Conservation (phyloP, 2,797 vertebrate species). For the Cottoperca gobio region DNA sequence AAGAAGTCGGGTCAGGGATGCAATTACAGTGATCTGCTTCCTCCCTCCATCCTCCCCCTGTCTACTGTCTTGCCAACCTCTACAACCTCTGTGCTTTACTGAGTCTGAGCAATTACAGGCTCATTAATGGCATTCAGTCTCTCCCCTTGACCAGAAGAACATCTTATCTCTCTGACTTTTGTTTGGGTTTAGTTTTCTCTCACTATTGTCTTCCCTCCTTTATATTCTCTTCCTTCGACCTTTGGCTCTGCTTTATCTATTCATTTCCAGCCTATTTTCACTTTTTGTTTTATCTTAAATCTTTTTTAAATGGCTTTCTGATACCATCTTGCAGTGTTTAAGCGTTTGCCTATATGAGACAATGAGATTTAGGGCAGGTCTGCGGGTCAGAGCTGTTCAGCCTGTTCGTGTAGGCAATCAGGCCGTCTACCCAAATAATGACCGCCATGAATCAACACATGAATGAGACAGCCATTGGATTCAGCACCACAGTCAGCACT, state of each 20-base stretch:
- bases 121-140: conserved; percentile 46
- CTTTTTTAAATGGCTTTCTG: conserved; percentile 21
- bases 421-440: conserved; percentile 47
- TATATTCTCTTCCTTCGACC: conserved; percentile 14
- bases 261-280: conserved; percentile 21
- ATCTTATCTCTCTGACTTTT: conserved; percentile 30
- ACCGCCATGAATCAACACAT: conserved; percentile 46
- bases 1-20: conserved; percentile 49
- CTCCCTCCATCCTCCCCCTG: neutral
- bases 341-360: conserved; percentile 24
- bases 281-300: conserved; percentile 14
- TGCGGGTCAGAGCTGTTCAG: conserved; percentile 22
- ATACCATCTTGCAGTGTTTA: conserved; percentile 44
- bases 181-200: conserved; percentile 2
- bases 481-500: conserved; percentile 50
- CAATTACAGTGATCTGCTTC: conserved; percentile 46
- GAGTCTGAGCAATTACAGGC: conserved; percentile 49
- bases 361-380: conserved; percentile 39
- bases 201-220: neutral
- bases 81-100: conserved; percentile 31
- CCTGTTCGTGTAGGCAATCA: conserved; percentile 26
- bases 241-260: neutral
- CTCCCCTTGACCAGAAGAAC: conserved; percentile 36
- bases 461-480: conserved; percentile 40
- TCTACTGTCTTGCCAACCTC: conserved; percentile 14